Conservation (phyloP, 1,140 invertebrate species). For the Tetramorium alpestre region DNA sequence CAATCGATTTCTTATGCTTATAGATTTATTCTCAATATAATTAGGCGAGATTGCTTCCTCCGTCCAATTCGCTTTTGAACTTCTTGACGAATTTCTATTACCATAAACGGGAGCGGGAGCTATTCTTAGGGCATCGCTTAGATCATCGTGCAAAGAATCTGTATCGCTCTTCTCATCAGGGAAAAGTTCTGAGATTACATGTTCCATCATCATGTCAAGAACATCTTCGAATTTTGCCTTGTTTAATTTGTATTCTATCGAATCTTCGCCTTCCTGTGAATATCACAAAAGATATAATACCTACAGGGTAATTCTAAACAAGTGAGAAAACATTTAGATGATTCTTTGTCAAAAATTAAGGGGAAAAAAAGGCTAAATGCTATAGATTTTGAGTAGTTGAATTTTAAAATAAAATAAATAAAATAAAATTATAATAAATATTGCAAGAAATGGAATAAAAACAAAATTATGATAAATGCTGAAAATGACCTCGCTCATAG, state of each 20-base stretch:
- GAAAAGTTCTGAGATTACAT: constrained; percentile 76
- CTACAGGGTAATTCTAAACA: no score
- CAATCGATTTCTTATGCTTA: constrained; percentile 35
- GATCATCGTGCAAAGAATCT: constrained; percentile 70
- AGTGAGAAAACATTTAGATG: no score
- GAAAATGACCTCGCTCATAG: no score
- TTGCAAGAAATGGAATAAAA: no score
- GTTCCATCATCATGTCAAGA: constrained; percentile 78
- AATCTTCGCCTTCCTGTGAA: constrained; percentile 65
- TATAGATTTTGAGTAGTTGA: no score
- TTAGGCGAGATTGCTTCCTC: constrained; percentile 61
- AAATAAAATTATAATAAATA: no score
- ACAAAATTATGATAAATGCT: no score
- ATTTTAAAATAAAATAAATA: no score
- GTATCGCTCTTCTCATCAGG: constrained; percentile 71
- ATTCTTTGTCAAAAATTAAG: no score
- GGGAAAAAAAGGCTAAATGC: no score
- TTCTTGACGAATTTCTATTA: constrained; percentile 71
- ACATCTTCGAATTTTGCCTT: constrained; percentile 75
- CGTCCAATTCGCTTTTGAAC: constrained; percentile 53
- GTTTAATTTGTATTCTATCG: constrained; percentile 58
- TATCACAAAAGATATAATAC: not conserved
- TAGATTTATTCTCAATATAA: constrained; percentile 58
- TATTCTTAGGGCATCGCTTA: constrained; percentile 77
- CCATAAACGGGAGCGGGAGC: constrained; percentile 73